Conservation (phyloP, 2,888 invertebrate genomes). For the Xestoiulus laeticollis region DNA sequence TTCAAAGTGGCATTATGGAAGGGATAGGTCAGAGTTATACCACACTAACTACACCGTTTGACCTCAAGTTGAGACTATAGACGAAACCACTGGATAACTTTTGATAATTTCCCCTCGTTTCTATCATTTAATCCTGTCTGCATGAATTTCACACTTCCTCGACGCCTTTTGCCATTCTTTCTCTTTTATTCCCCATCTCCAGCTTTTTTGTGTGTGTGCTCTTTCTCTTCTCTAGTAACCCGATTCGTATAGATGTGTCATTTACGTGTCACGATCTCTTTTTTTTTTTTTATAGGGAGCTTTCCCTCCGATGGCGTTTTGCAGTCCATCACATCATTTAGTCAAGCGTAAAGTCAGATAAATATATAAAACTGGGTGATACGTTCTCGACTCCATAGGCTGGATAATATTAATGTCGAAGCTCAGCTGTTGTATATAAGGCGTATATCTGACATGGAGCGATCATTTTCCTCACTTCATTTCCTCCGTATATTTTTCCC, state of each 20-base stretch:
- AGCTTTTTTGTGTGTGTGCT: background rate
- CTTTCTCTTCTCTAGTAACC: background rate
- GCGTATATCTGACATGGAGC: constrained; percentile 9
- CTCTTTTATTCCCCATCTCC: background rate
- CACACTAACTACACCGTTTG: background rate
- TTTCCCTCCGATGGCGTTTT: constrained; percentile 46
- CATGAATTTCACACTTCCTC: constrained; percentile 24
- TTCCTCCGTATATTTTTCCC: constrained; percentile 17
- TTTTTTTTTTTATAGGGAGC: constrained; percentile 6
- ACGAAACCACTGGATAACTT: background rate
- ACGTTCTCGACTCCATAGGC: background rate
- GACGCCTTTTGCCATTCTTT: background rate
- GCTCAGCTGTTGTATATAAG: constrained; percentile 28
- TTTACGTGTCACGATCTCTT: constrained; percentile 22
- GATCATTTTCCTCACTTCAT: constrained; percentile 30
- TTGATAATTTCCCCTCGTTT: constrained; percentile 25
- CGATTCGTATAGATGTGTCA: constrained; percentile 37
- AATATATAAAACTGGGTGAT: constrained; percentile 44
- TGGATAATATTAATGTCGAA: constrained; percentile 23
- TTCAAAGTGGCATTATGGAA: background rate
- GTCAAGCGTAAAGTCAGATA: constrained; percentile 47
- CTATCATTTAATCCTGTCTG: constrained; percentile 29
- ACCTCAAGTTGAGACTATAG: background rate
- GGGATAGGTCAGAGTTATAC: background rate
- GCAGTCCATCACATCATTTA: constrained; percentile 47